Base-by-base conservation (phyloP, 1,140 invertebrate species). In the Lineus longissimus region DNA sequence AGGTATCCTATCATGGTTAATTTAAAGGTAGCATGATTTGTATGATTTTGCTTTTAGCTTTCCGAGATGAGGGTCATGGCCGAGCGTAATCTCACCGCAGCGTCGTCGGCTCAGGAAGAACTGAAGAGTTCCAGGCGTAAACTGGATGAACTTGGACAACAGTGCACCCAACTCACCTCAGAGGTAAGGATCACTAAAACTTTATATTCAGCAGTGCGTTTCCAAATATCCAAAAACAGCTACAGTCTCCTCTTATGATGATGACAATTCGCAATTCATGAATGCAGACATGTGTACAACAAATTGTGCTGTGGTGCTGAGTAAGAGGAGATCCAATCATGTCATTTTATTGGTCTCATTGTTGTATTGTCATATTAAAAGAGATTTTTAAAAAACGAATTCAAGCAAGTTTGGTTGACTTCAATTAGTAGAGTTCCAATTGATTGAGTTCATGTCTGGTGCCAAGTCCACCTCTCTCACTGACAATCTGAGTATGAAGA, bases 91-190 rank as follows among this genome's bases (percentile, higher is more conserved):
- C 69, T 68, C 61, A 64, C 89, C 62, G 67, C 86, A 86, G 88
- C 91, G 0, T 84, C 84, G 7, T 82, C 86, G 17, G 71, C 76
- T 29, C 88, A 89, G 23, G 91, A 94, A 67, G 93, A 95, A 76
- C 77, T 94, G 63, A 85, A 88, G 47, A 86, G 87, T 63, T 86
- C 88, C 51, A 87, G 89, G 64, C 84, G 85, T 4, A 87, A 89
- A 64, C 87, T 90, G 29, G 92, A 95, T 71, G 85, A 84, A 4
- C 83, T 94, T 9, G 88, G 87, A 68, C 80, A 86, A 4, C 86
- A 88, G 67, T 86, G 95, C 27, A 84, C 85, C 29, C 90, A 92
- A 68, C 81, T 96, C 2, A 71, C 63, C 19, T 61, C 71, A n/a
- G 70, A 75, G 73, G 77, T 81, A 67, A 65, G 59, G n/a, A 9